These are phyloP conservation scores for Perithous albicinctus DNA, from an alignment of 2,888 invertebrate species.

Conservation along the genomic window DNA sequence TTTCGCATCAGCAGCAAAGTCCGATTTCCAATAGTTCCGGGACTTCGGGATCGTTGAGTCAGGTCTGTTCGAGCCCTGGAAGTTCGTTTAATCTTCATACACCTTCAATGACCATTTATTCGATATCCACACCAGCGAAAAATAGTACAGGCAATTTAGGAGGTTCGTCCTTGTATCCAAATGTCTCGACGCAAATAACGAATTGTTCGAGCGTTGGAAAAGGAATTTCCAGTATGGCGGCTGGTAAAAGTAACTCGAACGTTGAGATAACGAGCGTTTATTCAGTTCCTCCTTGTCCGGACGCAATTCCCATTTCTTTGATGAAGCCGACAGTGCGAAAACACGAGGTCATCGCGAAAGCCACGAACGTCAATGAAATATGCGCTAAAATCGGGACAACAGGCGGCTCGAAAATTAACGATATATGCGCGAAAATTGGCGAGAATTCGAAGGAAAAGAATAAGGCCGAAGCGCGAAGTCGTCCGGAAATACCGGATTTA, in stretches of 20 bases:
- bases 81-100: constrained; percentile 75
- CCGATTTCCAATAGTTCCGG: constrained; percentile 58
- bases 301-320: constrained; percentile 82
- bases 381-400: constrained; percentile 79
- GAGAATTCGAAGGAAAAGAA: constrained; percentile 82
- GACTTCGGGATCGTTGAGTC: constrained; percentile 59
- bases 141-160: constrained; percentile 30
- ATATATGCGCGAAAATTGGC: constrained; percentile 83
- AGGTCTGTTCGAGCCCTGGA: constrained; percentile 64
- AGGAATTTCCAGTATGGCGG: constrained; percentile 6
- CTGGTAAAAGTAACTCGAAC: constrained; percentile 46
- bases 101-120: constrained; percentile 78
- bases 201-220: constrained; percentile 49
- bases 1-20: constrained; percentile 59
- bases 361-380: constrained; percentile 80
- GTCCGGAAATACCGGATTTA: constrained; percentile 81
- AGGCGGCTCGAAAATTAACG: constrained; percentile 82
- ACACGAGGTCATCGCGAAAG: constrained; percentile 79
- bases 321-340: constrained; percentile 81
- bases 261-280: constrained; percentile 73
- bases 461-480: constrained; percentile 77
- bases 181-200: constrained; percentile 40
- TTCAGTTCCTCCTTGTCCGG: constrained; percentile 82
- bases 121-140: constrained; percentile 72
- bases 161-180: constrained; percentile 44